Percentiles rank a stretch among this genome's conserved stretches.
Evolutionary conservation across 2,113 vertebrate species (phyloP).

Genomic region (Monopterus albus): DNA sequence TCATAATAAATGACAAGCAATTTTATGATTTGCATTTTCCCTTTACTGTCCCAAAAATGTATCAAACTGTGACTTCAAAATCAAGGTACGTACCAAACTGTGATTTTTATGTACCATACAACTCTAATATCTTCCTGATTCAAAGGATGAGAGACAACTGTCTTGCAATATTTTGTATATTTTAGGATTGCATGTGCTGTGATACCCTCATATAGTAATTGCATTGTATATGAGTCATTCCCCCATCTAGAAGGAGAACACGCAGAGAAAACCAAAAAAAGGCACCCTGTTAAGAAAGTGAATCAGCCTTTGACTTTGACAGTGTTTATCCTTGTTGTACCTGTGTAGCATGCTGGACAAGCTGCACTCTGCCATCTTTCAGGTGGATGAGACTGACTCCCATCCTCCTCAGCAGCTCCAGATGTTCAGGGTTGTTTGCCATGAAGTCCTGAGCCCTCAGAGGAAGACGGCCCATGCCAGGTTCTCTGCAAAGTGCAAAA

Average conservation of each 20-base stretch:
- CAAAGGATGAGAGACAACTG: too few species aligned
- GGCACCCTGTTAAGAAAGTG: background rate
- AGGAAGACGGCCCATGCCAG: conserved; percentile 88
- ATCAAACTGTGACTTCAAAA: too few species aligned
- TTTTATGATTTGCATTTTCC: too few species aligned
- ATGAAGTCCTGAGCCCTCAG: conserved; percentile 98
- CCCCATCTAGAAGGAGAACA: background rate
- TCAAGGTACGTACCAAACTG: too few species aligned
- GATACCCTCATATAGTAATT: background rate
- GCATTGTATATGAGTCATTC: background rate
- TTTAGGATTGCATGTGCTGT: background rate
- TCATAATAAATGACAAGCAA: too few species aligned
- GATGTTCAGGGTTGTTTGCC: conserved; percentile 96
- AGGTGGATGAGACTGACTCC: conserved; percentile 98
- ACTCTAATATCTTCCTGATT: too few species aligned
- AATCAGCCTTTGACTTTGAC: background rate
- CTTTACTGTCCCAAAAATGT: too few species aligned
- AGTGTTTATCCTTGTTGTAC: conserved; percentile 70
- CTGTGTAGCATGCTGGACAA: conserved; percentile 97
- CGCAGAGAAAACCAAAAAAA: too few species aligned
- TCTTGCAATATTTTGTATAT: background rate
- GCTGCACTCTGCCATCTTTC: conserved; percentile 96
- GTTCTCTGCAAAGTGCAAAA: conserved; percentile 66
- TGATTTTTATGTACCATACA: too few species aligned
- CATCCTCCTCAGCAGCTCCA: conserved; percentile 98